Percentiles rank a stretch among this genome's conserved stretches.
Conservation (phyloP, 53 echinoderm and acorn worm genomes). For the Apostichopus leukothele region DNA sequence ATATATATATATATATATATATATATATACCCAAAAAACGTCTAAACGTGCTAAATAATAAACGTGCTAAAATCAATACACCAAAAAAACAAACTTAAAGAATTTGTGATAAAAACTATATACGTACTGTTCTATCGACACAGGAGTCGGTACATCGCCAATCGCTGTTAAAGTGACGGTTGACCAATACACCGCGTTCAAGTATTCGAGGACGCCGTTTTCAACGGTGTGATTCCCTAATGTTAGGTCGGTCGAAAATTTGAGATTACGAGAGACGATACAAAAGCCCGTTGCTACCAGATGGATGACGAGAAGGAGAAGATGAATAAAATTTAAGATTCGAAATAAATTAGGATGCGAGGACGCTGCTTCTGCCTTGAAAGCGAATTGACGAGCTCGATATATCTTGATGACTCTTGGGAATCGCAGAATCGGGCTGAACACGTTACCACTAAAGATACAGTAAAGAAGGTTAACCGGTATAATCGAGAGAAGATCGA, state of each 20-base stretch:
- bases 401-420: constrained; percentile 77
- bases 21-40: too few relatives aligned
- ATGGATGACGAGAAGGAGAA: constrained; percentile 72
- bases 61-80: too few relatives aligned
- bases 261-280: constrained; percentile 59
- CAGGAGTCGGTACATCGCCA: constrained; percentile 79
- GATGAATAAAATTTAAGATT: constrained; percentile 68
- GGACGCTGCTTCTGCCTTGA: constrained; percentile 63
- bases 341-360: constrained; percentile 70
- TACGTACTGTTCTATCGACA: constrained; percentile 74
- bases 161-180: constrained; percentile 80
- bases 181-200: constrained; percentile 87
- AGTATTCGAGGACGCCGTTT: constrained; percentile 58
- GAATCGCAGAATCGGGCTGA: constrained; percentile 62
- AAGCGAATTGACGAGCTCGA: constrained; percentile 55
- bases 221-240: constrained; percentile 52
- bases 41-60: too few relatives aligned
- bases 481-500: constrained; percentile 69
- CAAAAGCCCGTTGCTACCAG: constrained; percentile 76
- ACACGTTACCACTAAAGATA: constrained; percentile 13
- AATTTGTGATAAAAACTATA: background rate
- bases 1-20: too few relatives aligned
- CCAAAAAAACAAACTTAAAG: too few relatives aligned
- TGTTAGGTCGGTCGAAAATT: constrained; percentile 1
- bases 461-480: constrained; percentile 76